These are phyloP conservation scores for Limenitis camilla DNA, from an alignment of 2,888 invertebrate species.

Conservation along the genomic window DNA sequence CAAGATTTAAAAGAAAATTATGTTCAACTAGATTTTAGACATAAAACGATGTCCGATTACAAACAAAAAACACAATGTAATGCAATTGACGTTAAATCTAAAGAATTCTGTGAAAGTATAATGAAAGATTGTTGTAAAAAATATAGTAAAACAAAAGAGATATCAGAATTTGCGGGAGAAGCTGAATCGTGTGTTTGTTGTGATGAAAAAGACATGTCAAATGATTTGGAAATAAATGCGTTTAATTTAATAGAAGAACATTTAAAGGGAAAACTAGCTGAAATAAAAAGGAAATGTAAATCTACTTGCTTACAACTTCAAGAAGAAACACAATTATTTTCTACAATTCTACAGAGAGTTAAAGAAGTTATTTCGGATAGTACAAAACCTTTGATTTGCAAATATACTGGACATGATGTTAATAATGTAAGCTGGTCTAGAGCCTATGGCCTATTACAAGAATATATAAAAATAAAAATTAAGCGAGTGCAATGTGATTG, in stretches of 20 bases:
- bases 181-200: too few species aligned
- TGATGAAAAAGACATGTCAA: too few species aligned
- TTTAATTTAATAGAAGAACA: too few species aligned
- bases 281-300: too few species aligned
- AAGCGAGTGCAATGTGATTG: slow-evolving; percentile 51
- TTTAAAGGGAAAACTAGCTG: too few species aligned
- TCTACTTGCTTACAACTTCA: slow-evolving; percentile 39
- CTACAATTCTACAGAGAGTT: slow-evolving; percentile 44
- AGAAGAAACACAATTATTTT: slow-evolving; percentile 48
- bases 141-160: slow-evolving; percentile 22
- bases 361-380: slow-evolving; percentile 50
- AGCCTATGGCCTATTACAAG: slow-evolving; percentile 56
- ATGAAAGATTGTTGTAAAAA: slow-evolving; percentile 37
- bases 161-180: slow-evolving; percentile 47
- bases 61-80: not conserved
- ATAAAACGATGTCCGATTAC: not conserved
- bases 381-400: slow-evolving; percentile 41
- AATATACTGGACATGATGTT: slow-evolving; percentile 31
- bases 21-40: not conserved
- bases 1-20: slow-evolving; percentile 6
- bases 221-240: too few species aligned
- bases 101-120: not conserved
- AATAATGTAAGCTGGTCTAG: slow-evolving; percentile 53
- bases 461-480: slow-evolving; percentile 62
- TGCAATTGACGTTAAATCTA: not conserved